These are phyloP conservation scores for Chelon labrosus DNA, from an alignment of 2,797 vertebrate genomes.

Conservation along the genomic window DNA sequence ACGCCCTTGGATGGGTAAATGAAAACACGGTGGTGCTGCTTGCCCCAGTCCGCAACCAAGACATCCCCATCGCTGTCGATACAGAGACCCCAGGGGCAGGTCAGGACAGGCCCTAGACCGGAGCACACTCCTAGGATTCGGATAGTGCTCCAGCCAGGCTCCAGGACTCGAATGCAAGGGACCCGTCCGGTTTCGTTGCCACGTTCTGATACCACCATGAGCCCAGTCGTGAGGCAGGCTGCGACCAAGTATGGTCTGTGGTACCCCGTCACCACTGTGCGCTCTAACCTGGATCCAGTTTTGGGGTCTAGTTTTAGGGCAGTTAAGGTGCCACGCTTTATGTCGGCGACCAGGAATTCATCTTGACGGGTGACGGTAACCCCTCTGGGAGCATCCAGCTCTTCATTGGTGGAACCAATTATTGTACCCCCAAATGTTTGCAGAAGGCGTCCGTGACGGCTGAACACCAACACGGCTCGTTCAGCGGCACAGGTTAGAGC, in stretches of 20 bases:
- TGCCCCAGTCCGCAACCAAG: constrained; percentile 88
- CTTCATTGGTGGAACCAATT: constrained; percentile 77
- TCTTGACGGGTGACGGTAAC: constrained; percentile 81
- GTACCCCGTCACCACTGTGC: constrained; percentile 84
- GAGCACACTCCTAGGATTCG: constrained; percentile 85
- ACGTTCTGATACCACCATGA: constrained; percentile 86
- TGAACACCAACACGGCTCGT: constrained; percentile 85
- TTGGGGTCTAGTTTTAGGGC: constrained; percentile 83
- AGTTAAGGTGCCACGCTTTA: constrained; percentile 84
- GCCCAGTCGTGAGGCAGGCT: constrained; percentile 81
- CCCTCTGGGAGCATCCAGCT: constrained; percentile 86
- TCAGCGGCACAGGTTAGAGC: constrained; percentile 86
- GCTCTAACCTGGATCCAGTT: constrained; percentile 81
- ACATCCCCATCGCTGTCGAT: constrained; percentile 87
- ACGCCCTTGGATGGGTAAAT: constrained; percentile 82
- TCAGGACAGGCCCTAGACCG: constrained; percentile 83
- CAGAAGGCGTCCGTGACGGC: constrained; percentile 86
- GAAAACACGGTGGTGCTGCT: constrained; percentile 80
- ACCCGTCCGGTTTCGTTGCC: constrained; percentile 84
- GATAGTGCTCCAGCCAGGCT: constrained; percentile 84
- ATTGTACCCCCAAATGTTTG: constrained; percentile 83
- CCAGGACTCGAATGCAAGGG: constrained; percentile 87
- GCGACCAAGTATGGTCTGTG: constrained; percentile 87
- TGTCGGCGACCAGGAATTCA: constrained; percentile 88
- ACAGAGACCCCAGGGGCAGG: constrained; percentile 88